These are phyloP conservation scores for Myodes glareolus DNA, from an alignment of 2,113 vertebrate species.

Conservation along the genomic window DNA sequence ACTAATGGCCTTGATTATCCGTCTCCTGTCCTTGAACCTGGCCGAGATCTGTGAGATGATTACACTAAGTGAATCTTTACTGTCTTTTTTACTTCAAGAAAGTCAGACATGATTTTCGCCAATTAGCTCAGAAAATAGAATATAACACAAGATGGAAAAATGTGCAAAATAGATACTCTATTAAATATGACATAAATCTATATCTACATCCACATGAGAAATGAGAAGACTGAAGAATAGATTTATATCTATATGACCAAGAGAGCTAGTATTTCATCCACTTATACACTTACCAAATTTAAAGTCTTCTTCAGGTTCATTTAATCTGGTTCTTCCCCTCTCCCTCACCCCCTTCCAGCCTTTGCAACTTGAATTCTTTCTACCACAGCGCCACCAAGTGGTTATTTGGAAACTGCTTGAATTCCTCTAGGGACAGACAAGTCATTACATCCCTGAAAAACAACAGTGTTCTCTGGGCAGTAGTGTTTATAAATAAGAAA, in stretches of 20 bases:
- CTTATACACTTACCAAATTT: neutral
- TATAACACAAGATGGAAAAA: constrained; percentile 5
- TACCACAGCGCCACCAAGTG: constrained; percentile 46
- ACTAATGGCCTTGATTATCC: neutral
- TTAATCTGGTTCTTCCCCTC: neutral
- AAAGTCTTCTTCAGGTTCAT: neutral
- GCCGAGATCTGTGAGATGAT: neutral
- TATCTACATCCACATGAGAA: constrained; percentile 4
- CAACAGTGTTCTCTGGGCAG: neutral
- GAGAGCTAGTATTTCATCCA: neutral
- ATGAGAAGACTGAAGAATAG: constrained; percentile 31
- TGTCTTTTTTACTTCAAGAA: constrained; percentile 1
- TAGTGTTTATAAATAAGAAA: neutral
- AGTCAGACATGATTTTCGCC: neutral
- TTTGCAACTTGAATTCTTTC: constrained; percentile 34
- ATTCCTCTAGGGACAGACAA: constrained; percentile 54
- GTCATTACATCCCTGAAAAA: constrained; percentile 32
- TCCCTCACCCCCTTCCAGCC: neutral
- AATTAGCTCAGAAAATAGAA: constrained; percentile 44
- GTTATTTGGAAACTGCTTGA: constrained; percentile 7
- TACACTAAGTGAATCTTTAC: neutral
- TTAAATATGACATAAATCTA: constrained; percentile 9
- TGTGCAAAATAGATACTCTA: neutral
- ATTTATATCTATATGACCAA: neutral
- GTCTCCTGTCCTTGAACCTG: neutral